Evolutionary conservation across 2,113 vertebrate species (phyloP), one percentile per base, ranked within the genome.

Genomic region (Paracanthobrama guichenoti): DNA sequence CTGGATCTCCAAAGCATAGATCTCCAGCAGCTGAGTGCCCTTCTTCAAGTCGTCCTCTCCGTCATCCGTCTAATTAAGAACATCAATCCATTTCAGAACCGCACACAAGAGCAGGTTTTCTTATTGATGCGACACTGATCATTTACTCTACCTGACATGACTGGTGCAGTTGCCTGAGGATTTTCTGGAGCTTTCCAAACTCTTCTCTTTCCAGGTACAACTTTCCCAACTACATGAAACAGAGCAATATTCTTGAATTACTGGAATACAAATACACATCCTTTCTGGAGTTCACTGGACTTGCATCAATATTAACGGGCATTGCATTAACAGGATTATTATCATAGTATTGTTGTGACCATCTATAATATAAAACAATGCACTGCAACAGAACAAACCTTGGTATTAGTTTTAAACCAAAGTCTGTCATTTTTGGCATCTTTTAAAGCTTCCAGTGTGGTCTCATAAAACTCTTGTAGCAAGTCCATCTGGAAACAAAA

Each of bases 401-500:
- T 99, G 91, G 98, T 99, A 93, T 99, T 99, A 76, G 98, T 99
- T 93, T 99, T 99, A 95, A 99, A 99, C 98, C 98, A 97, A 89
- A 97, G 95, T 90, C 96, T 95, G 91, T 97, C 96, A 90, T 97
- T 97, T 95, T 99, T 99, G 90, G 98, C 98, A 93, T 99, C 98
- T 93, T 99, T 99, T 93, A 99, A 94, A 90, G 98, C 96, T 91
- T 97, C 96, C 92, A 99, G 90, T 55, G 98, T 99, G 86, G 98
- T 99, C 96, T 99, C 98, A 90, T 99, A 99, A 92, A 99, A 99
- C 95, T 99, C 98, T 92, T 99, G 98, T 88, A 99, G 95, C 91
- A 99, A 95, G 94, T 99, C 98, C 98, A 99, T 99, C 98, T 99
- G 91, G 89, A 72, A 86, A 76, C 0, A 72, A 35, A 26, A 1